Evolutionary conservation across 2,113 vertebrate genomes (phyloP).

Genomic region (Calypte anna): DNA sequence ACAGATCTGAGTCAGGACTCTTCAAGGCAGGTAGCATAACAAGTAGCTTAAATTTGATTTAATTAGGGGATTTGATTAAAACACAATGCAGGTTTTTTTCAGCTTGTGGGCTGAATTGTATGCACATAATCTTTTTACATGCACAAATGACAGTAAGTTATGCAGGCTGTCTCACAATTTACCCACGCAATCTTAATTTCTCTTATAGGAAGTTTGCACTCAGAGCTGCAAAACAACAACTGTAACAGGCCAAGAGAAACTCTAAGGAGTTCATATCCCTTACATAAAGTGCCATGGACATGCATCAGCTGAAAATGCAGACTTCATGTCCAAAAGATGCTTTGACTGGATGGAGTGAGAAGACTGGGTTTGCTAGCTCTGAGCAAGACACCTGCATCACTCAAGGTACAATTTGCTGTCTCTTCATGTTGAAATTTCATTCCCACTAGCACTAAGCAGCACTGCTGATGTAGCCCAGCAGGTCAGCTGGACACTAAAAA

Average conservation of each 20-base stretch:
- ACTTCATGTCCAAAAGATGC: background rate
- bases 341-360: background rate
- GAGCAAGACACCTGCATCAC: background rate
- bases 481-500: background rate
- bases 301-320: background rate
- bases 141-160: conserved; percentile 34
- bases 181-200: background rate
- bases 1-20: background rate
- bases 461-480: background rate
- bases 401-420: background rate
- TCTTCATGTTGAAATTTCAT: background rate
- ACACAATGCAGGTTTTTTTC: background rate
- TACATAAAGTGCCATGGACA: background rate
- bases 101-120: background rate
- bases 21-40: background rate
- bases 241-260: background rate
- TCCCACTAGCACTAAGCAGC: background rate
- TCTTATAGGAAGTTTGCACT: background rate
- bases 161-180: background rate
- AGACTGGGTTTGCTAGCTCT: background rate
- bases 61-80: background rate
- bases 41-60: background rate
- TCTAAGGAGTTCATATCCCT: background rate
- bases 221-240: background rate
- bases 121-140: background rate